phyloP scores from a whole-genome alignment of 2,888 invertebrate species.

The Athalia cordata region DNA sequence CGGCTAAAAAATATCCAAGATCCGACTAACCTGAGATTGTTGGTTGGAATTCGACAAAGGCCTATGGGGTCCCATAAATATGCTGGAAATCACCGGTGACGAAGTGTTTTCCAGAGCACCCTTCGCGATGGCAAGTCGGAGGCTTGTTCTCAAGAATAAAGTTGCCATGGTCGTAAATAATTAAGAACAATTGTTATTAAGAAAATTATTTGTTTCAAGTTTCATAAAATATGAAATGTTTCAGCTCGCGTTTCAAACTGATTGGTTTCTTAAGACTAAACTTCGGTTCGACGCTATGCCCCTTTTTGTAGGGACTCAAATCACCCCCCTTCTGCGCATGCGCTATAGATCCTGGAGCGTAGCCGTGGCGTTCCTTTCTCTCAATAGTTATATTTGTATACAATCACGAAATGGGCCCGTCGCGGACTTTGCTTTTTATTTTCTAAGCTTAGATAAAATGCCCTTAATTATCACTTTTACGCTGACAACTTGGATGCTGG shows the following conservation, averaged over 20 bases:
- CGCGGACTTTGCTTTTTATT: constrained; percentile 10
- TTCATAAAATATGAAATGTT: not conserved
- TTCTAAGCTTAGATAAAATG: constrained; percentile 14
- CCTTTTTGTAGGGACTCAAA: constrained; percentile 59
- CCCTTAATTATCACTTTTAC: constrained; percentile 22
- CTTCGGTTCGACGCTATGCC: constrained; percentile 44
- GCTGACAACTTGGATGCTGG: not conserved
- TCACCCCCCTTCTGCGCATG: constrained; percentile 48
- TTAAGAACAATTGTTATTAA: constrained; percentile 16
- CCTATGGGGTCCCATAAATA: constrained; percentile 14
- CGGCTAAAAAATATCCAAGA: no score
- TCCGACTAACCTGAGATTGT: constrained; percentile 25
- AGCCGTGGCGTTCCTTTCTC: constrained; percentile 34
- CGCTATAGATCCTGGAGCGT: constrained; percentile 24
- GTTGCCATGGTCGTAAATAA: constrained; percentile 56
- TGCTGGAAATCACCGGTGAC: constrained; percentile 30
- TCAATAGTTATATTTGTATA: constrained; percentile 17
- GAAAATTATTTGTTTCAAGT: constrained; percentile 15
- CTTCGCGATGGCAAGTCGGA: constrained; percentile 55
- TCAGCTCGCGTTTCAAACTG: not conserved
- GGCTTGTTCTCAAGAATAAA: constrained; percentile 55
- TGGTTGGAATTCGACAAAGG: constrained; percentile 1
- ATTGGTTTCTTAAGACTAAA: constrained; percentile 31
- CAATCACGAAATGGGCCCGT: not conserved
- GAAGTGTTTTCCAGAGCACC: constrained; percentile 53